Percentiles rank a stretch among this genome's conserved stretches.
phyloP scores from a whole-genome alignment of 2,113 vertebrate genomes.

The Chionodraco myersi region DNA sequence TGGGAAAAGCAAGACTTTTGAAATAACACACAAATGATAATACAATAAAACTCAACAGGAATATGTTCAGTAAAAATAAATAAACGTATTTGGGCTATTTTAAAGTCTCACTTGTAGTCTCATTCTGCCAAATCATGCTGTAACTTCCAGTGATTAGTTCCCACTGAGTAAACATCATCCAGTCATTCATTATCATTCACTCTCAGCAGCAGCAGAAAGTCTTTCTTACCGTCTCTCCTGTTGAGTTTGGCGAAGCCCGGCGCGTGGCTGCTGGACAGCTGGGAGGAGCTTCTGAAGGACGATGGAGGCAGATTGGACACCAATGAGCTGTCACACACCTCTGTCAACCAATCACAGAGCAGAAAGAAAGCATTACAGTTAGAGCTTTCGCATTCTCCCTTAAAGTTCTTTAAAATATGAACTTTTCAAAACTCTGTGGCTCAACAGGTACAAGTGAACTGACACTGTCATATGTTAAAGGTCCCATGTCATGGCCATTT shows the following conservation, averaged over 20 bases:
- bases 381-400: background rate
- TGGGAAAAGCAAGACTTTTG: too few species aligned
- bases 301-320: slow-evolving; percentile 86
- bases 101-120: background rate
- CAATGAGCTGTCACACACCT: slow-evolving; percentile 90
- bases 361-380: background rate
- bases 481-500: too few species aligned
- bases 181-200: too few species aligned
- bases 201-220: background rate
- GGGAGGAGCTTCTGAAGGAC: slow-evolving; percentile 92
- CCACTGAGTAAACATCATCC: background rate
- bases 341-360: slow-evolving; percentile 66
- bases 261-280: slow-evolving; percentile 85
- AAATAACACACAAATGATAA: too few species aligned
- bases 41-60: too few species aligned
- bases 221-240: slow-evolving; percentile 89
- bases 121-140: background rate
- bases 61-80: too few species aligned
- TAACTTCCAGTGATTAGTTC: background rate
- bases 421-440: background rate
- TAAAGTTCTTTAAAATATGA: too few species aligned
- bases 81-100: too few species aligned
- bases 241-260: slow-evolving; percentile 92
- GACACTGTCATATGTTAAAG: background rate
- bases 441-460: background rate